Percentiles rank a stretch among this genome's conserved stretches.
Conservation (phyloP, 2,888 invertebrate genomes). For the Anthophora plumipes region DNA sequence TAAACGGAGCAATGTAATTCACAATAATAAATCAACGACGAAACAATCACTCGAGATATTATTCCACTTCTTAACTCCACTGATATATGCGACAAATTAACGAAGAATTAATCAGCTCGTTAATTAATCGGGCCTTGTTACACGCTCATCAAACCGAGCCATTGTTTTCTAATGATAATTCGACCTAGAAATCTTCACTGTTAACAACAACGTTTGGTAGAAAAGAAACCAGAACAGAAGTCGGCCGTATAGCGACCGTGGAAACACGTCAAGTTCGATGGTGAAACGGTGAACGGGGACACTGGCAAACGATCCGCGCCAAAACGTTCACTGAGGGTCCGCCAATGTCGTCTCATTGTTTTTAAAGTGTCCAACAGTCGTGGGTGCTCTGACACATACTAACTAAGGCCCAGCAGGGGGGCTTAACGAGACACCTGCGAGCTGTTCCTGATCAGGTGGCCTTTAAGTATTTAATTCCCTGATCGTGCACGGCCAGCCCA, state of each 20-base stretch:
- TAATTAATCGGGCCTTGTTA: background rate
- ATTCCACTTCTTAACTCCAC: background rate
- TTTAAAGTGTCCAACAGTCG: constrained; percentile 76
- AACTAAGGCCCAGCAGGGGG: constrained; percentile 62
- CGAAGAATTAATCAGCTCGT: background rate
- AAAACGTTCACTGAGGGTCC: constrained; percentile 75
- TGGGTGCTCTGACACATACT: constrained; percentile 72
- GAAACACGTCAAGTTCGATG: background rate
- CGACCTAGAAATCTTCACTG: background rate
- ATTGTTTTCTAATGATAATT: background rate
- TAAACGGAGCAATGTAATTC: too few relatives aligned
- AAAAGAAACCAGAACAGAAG: background rate
- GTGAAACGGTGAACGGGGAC: constrained; percentile 51
- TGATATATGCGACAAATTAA: background rate
- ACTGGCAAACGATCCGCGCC: constrained; percentile 64
- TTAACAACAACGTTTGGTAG: background rate
- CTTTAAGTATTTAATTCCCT: constrained; percentile 68
- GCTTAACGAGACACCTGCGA: constrained; percentile 75
- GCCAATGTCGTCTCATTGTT: constrained; percentile 80
- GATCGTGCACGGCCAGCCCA: constrained; percentile 54
- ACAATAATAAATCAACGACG: too few relatives aligned
- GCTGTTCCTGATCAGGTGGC: constrained; percentile 70
- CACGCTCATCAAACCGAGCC: background rate
- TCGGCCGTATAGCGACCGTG: background rate
- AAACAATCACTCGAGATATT: too few relatives aligned